Base-by-base conservation (phyloP, 2,113 vertebrate species). In the Xenopus borealis region DNA sequence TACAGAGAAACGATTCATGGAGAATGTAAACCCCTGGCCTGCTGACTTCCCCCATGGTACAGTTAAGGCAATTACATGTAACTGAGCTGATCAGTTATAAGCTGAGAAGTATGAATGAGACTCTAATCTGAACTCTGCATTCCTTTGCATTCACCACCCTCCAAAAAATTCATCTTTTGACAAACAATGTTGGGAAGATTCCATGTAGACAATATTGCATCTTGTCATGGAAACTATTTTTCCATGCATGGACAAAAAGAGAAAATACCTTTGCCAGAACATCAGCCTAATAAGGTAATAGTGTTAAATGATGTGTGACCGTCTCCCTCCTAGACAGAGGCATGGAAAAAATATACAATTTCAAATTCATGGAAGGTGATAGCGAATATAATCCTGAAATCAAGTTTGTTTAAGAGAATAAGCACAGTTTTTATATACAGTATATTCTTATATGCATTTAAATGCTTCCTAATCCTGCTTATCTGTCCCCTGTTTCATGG, bases 181-280 rank as follows among this genome's bases (percentile, higher is more conserved):
- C 58, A 82, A 72, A 46, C 0, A 0, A 81, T 81, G 83, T 80
- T 75, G 69, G 77, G 79, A 65, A 80, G 33, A 82, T 81, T 80
- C 75, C 75, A 80, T 85, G 86, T 85, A 84, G 75, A 77, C 72
- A 84, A 66, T 77, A 84, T 84, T 77, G 77, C 79, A 66, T 84
- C 83, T 84, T 80, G 71, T 66, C 58, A 57, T 65, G 75, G 23
- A 82, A 83, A 82, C 73, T 77, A 67, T 81, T 89, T n/a, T 87
- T 85, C 85, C 83, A 75, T 81, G 77, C 75, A 80, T 78, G 80
- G 88, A 87, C 71, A 84, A 80, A 27, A 83, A 82, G 80, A 85
- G 79, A 82, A 83, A 52, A 12, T 78, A 75, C 57, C 44, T 66
- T 79, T 81, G 80, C 80, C 86, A 88, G 84, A 79, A 78, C 64